A percentile compares a stretch with the other conserved stretches of the same genome.
Conservation (phyloP, 2,888 invertebrate species). For the Troides aeacus region DNA sequence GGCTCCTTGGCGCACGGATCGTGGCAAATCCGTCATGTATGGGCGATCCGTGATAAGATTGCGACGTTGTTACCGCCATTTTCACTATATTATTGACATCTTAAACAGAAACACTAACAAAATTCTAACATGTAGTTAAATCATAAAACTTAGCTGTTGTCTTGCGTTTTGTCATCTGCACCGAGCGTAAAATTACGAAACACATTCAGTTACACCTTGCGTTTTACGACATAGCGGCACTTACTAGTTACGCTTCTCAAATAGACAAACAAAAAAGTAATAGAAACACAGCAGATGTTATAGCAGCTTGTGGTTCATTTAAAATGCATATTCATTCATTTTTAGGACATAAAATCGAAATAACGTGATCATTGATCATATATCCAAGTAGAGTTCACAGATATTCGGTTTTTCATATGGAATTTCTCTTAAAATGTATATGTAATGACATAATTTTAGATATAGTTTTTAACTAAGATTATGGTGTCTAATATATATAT, state of each 20-base stretch:
- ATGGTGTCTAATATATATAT: no score
- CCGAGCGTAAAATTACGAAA: slow-evolving; percentile 56
- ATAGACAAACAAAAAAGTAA: slow-evolving; percentile 32
- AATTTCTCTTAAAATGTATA: not conserved
- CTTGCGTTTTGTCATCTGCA: slow-evolving; percentile 48
- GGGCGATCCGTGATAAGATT: slow-evolving; percentile 76
- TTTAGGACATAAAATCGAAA: slow-evolving; percentile 20
- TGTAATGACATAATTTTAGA: not conserved
- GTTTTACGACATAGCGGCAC: slow-evolving; percentile 39
- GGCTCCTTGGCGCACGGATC: slow-evolving; percentile 83
- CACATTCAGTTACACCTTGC: slow-evolving; percentile 44
- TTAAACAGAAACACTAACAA: slow-evolving; percentile 29
- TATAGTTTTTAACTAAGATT: not conserved
- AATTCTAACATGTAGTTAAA: slow-evolving; percentile 26
- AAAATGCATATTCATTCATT: slow-evolving; percentile 41
- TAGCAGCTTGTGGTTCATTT: slow-evolving; percentile 33
- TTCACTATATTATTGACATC: slow-evolving; percentile 33
- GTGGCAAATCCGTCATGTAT: slow-evolving; percentile 94
- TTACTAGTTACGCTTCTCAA: slow-evolving; percentile 37
- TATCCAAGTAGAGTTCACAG: no score
- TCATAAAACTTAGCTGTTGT: slow-evolving; percentile 28
- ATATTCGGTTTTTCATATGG: not conserved
- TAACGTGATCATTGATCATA: slow-evolving; percentile 15
- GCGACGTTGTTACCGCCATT: slow-evolving; percentile 70
- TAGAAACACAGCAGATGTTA: slow-evolving; percentile 25